Evolutionary conservation across 1,140 invertebrate genomes (phyloP).

Genomic region (Arion vulgaris): DNA sequence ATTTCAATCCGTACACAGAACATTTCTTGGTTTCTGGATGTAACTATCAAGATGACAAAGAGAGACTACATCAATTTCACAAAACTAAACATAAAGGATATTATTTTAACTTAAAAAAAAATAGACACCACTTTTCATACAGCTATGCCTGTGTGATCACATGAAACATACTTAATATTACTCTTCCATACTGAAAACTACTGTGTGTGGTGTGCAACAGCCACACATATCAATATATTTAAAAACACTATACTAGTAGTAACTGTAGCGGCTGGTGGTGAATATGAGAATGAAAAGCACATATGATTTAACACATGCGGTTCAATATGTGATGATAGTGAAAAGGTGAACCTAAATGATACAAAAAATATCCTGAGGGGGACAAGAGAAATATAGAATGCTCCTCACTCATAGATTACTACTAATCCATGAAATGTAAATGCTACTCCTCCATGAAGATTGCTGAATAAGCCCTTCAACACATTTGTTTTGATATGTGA

Average conservation of each 20-base stretch:
- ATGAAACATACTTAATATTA: slow-evolving; percentile 16
- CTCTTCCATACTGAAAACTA: not conserved
- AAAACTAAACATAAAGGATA: not conserved
- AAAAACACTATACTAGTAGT: not conserved
- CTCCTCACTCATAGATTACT: not conserved
- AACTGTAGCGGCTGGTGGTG: not conserved
- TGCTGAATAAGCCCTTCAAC: too few species aligned
- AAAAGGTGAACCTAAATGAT: not conserved
- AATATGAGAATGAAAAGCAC: not conserved
- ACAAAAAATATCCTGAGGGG: not conserved
- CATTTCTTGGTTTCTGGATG: too few species aligned
- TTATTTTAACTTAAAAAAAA: slow-evolving; percentile 3
- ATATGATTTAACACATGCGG: not conserved
- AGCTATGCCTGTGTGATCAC: slow-evolving; percentile 24
- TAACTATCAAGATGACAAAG: not conserved
- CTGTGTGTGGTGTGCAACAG: not conserved
- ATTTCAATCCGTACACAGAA: too few species aligned
- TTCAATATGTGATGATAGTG: not conserved
- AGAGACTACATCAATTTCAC: not conserved
- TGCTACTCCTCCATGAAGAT: too few species aligned
- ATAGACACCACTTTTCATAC: not conserved
- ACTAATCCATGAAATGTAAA: not conserved
- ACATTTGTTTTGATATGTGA: too few species aligned
- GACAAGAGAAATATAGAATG: not conserved
- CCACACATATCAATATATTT: not conserved